Evolutionary conservation across 1,140 invertebrate species (phyloP), one percentile per base, ranked within the genome.

Genomic region (Drosophila repleta): DNA sequence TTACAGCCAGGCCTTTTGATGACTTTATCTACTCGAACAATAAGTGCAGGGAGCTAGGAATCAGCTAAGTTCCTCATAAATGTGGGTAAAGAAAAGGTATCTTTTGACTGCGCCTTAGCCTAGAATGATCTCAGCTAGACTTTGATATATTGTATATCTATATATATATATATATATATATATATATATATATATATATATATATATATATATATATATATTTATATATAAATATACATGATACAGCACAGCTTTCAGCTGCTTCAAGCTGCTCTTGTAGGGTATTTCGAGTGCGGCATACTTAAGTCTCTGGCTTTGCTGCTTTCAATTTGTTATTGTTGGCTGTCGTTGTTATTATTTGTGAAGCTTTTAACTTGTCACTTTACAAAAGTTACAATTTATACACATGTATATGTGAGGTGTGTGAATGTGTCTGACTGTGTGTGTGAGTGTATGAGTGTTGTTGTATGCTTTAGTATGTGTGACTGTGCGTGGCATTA

Each of bases 301-400:
- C 2, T 15, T 18, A 20, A 18, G 15, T 13, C 13, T 51, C 11
- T 10, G 29, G 48, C 15, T 51, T 24, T 17, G n/a, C 39, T 26
- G 37, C 17, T 48, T 55, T 53, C 20, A 29, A n/a, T 17, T 17
- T 55, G 29, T 55, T 39, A 24, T 39, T 51, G 45, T 39, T 26
- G 13, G 29, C 24, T 48, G 39, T 65, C 26, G 46, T 65, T 52
- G 52, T 64, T 55, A 24, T 71, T 72, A 67, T 72, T 67, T 73
- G 55, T 41, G 41, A 68, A 67, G 70, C 70, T 73, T 52, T 73
- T 73, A 73, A 55, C 70, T 67, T 57, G 64, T 18, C 26, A 41
- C 65, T 52, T 39, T 51, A 15, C 39, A 29, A 46, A 48, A 55
- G 46, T 20, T 51, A 29, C 43, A 51, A 39, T 2, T 46, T 43